Percentiles rank a stretch among this genome's conserved stretches.
These are phyloP conservation scores for Drosophila pruinosa DNA, from an alignment of 1,140 invertebrate genomes.

Conservation along the genomic window DNA sequence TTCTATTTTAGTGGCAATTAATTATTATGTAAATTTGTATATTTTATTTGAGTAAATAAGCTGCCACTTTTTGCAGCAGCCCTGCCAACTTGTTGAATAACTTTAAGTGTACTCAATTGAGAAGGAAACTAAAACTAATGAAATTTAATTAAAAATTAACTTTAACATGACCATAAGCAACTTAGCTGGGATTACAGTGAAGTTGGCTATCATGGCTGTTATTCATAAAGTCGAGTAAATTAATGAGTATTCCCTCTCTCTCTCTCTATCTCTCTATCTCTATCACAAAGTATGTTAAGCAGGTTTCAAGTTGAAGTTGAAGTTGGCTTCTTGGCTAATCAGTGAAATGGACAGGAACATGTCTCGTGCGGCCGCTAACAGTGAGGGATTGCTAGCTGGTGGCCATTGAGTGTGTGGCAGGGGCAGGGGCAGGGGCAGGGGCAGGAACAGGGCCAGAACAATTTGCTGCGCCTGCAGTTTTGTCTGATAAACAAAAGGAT, in stretches of 20 bases:
- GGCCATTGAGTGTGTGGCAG: not conserved
- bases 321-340: slow-evolving; percentile 33
- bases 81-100: not conserved
- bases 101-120: not conserved
- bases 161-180: not conserved
- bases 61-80: too few species aligned
- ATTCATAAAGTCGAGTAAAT: not conserved
- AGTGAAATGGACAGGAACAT: slow-evolving; percentile 27
- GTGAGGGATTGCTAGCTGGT: slow-evolving; percentile 1
- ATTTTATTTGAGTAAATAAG: too few species aligned
- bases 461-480: slow-evolving; percentile 40
- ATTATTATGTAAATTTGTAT: too few species aligned
- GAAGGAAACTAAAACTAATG: too few species aligned
- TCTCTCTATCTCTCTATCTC: not conserved
- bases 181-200: not conserved
- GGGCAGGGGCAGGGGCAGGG: not conserved
- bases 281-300: not conserved
- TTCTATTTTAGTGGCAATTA: too few species aligned
- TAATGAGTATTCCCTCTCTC: not conserved
- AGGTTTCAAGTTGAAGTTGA: slow-evolving; percentile 30
- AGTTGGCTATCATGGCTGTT: not conserved
- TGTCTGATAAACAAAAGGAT: slow-evolving; percentile 23
- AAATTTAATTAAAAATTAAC: not conserved
- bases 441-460: not conserved
- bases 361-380: slow-evolving; percentile 16